phyloP scores from a whole-genome alignment of 2,113 vertebrate species.

The Rostratula benghalensis region DNA sequence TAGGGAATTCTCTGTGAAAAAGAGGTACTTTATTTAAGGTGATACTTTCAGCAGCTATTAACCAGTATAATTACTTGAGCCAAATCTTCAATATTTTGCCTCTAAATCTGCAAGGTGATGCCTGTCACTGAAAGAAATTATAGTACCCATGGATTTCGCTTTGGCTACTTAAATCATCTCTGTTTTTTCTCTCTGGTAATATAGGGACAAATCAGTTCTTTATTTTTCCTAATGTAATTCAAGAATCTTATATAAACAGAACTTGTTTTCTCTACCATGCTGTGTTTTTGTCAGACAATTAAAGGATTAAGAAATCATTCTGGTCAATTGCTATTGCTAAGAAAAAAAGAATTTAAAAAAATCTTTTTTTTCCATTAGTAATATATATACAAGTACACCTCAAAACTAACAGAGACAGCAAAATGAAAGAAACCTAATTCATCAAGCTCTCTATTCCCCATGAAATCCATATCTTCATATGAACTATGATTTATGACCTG shows the following conservation, averaged over 20 bases:
- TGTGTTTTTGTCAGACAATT: background rate
- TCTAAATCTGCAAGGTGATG: background rate
- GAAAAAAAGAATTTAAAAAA: background rate
- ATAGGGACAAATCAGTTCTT: background rate
- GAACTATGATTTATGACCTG: background rate
- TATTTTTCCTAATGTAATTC: background rate
- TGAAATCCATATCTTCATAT: background rate
- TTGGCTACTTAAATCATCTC: background rate
- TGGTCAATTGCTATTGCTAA: background rate
- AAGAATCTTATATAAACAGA: background rate
- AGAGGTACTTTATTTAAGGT: accelerated
- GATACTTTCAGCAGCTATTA: background rate
- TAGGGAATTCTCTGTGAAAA: background rate
- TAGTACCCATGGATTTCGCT: background rate
- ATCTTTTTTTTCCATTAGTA: background rate
- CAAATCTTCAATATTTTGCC: background rate
- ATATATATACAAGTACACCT: background rate
- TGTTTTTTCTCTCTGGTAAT: background rate
- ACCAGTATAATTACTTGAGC: background rate
- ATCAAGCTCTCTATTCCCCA: background rate
- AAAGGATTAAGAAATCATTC: slow-evolving; percentile 1
- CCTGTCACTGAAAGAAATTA: background rate
- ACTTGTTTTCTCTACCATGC: background rate
- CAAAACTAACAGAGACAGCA: background rate
- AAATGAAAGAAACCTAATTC: background rate